phyloP scores from a whole-genome alignment of 2,888 invertebrate genomes.

The Sphinx pinastri region DNA sequence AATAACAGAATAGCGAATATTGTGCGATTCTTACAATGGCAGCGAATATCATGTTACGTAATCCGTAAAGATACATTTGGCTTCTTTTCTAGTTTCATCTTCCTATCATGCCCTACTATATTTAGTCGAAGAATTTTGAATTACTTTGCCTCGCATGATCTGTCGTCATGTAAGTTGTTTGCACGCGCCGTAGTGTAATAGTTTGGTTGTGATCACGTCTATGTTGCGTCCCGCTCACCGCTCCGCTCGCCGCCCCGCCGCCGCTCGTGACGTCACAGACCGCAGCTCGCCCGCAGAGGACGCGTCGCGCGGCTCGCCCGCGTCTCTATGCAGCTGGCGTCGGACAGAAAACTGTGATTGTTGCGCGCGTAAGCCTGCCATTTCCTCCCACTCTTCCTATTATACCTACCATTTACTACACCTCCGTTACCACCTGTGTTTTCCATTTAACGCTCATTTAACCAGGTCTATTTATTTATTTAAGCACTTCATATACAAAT shows the following conservation, averaged over 20 bases:
- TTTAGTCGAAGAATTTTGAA: background rate
- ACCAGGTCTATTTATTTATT: too few relatives aligned
- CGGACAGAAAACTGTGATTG: conserved; percentile 55
- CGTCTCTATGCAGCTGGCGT: conserved; percentile 37
- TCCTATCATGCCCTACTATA: too few relatives aligned
- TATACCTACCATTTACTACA: background rate
- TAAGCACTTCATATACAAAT: too few relatives aligned
- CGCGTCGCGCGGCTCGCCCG: conserved; percentile 57
- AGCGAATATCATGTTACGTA: too few relatives aligned
- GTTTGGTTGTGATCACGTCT: conserved; percentile 20
- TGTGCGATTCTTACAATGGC: background rate
- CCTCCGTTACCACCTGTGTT: background rate
- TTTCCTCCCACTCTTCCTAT: background rate
- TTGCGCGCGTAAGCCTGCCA: conserved; percentile 40
- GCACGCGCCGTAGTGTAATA: conserved; percentile 12
- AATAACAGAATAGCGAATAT: background rate
- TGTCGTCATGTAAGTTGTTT: conserved; percentile 17
- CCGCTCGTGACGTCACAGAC: conserved; percentile 25
- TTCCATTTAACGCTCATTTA: background rate
- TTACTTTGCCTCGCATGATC: background rate
- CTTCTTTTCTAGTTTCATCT: too few relatives aligned
- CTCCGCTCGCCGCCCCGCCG: background rate
- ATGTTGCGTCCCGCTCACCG: conserved; percentile 14
- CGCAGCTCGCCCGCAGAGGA: conserved; percentile 42
- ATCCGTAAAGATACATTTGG: too few relatives aligned